Base-by-base conservation (phyloP, 1,140 invertebrate species). In the Sarcophaga peregrina region DNA sequence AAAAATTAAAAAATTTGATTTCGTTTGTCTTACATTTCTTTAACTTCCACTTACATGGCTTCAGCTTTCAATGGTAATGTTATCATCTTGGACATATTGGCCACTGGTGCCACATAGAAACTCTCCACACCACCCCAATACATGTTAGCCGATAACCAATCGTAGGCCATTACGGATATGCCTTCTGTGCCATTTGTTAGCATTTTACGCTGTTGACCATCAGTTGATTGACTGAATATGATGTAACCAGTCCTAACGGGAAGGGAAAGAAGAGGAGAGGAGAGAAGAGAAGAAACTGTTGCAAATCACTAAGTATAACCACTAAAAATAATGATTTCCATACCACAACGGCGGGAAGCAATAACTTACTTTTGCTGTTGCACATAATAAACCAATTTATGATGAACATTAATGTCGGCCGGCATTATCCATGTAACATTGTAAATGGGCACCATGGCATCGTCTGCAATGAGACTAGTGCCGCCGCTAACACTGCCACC, bases 181-280 rank as follows among this genome's bases (percentile, higher is more conserved):
- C 78, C 83, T 17, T 54, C 84, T 9, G 50, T 47, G 91, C 92
- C 4, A 95, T 91, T 81, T 10, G 72, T 46, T 11, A 84, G 15
- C 11, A 82, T 95, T 92, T 15, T 93, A 91, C 83, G 92, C 92
- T 25, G 94, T 92, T 78, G 89, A 5, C 96, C 96, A 91, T 97
- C 95, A 92, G 97, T 93, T 74, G 94, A 94, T 45, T 95, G 94
- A 11, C 95, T 91, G 86, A 96, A 95, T 81, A 97, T 97, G 54
- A 92, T 89, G 87, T 92, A 92, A 80, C 91, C 68, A 45, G 78
- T 78, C 48, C 76, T 84, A 82, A 50, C 3, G 11, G 0, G 54
- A 13, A 4, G 0, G 7, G 10, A n/a, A n/a, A n/a, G n/a, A 58
- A n/a, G 13, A 58, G 15, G 15, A 58, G n/a, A 68, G 62, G 25